Base-by-base conservation (phyloP, 2,113 vertebrate genomes). In the Crotalus horridus region DNA sequence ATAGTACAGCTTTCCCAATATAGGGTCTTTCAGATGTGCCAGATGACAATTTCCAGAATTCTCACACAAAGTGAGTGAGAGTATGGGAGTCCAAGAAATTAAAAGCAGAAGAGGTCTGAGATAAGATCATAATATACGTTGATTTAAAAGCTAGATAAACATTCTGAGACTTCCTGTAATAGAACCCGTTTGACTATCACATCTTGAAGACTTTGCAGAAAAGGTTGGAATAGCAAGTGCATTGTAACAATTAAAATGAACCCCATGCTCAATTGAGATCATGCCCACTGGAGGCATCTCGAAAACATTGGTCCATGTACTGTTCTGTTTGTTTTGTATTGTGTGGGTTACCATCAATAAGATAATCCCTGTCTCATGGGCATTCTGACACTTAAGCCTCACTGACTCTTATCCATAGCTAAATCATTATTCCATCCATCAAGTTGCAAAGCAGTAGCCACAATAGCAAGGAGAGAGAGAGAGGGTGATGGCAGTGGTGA, bases 401-500 rank as follows among this genome's bases (percentile, higher is more conserved):
- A 48, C 9, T 23, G 39, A 85, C 13, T 56, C 26, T 10, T 64
- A 55, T 39, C 29, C 26, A 59, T 48, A 26, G 64, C 8, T n/a
- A 56, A 48, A 51, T 64, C 46, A 6, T 87, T 13, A 56, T 24
- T 10, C 24, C 51, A 23, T 21, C 51, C 58, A 20, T n/a, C 20
- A 98, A 98, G 98, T 97, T 86, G 97, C 97, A 1, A 97, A 97
- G 95, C 96, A 97, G 91, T 98, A 98, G 98, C 94, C 92, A 97
- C 97, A 20, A 98, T 98, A 12, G 97, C 98, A 96, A 98, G 98
- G 55, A 94, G 98, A 98, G 91, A 98, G 97, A 69, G 97, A 95
- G 96, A 98, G 98, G 98, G 97, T 98, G 93, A 94, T 98, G 1
- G 86, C 98, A 86, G 98, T 98, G 98, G 97, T 98, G 74, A 2